Evolutionary conservation across 2,797 vertebrate genomes (phyloP).

Genomic region (Amniataba percoides): DNA sequence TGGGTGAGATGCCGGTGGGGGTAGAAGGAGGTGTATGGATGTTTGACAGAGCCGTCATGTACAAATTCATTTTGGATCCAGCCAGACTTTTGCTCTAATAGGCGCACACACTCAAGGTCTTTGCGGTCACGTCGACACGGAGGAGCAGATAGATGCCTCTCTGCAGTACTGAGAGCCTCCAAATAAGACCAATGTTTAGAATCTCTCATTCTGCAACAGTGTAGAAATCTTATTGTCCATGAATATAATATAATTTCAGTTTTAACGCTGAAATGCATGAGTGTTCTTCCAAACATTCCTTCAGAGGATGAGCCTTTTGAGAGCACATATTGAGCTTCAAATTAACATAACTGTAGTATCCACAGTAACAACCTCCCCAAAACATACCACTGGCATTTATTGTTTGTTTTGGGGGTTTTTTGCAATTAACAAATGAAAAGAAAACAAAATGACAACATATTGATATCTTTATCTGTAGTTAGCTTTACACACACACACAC

Average conservation of each 20-base stretch:
- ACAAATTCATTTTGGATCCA: slow-evolving; percentile 81
- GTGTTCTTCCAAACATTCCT: neutral
- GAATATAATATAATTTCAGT: slow-evolving; percentile 6
- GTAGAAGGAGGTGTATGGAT: slow-evolving; percentile 57
- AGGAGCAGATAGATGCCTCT: slow-evolving; percentile 49
- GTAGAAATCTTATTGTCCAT: slow-evolving; percentile 32
- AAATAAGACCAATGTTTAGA: slow-evolving; percentile 31
- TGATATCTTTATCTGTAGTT: neutral
- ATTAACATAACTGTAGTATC: neutral
- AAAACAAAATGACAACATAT: neutral
- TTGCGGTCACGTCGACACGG: slow-evolving; percentile 62
- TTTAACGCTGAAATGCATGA: slow-evolving; percentile 13
- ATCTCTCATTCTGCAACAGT: slow-evolving; percentile 6
- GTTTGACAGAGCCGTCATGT: slow-evolving; percentile 82
- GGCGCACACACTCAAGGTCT: slow-evolving; percentile 75
- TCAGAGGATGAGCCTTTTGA: too few relatives aligned
- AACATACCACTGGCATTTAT: neutral
- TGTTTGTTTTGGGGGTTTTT: too few relatives aligned
- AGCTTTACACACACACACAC: neutral
- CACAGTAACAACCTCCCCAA: neutral
- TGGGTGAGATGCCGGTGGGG: slow-evolving; percentile 43
- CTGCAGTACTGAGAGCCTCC: slow-evolving; percentile 33
- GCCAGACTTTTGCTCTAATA: slow-evolving; percentile 75
- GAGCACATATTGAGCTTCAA: neutral
- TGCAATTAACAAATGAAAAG: neutral